Conservation (phyloP, 2,888 invertebrate genomes). For the Hirtodrosophila alboralis region DNA sequence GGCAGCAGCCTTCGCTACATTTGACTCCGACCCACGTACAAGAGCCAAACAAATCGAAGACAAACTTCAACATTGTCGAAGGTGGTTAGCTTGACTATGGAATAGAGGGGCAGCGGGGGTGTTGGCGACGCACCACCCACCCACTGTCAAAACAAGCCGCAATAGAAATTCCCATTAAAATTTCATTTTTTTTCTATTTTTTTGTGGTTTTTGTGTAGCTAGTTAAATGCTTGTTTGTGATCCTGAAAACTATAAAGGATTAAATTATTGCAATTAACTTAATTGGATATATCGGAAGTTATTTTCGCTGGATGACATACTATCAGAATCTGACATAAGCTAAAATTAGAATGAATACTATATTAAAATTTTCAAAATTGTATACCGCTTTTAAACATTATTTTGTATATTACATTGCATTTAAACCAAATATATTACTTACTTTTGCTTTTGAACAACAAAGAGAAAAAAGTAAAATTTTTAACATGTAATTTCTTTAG, state of each 20-base stretch:
- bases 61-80: constrained; percentile 64
- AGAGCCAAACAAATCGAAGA: constrained; percentile 73
- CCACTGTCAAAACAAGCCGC: constrained; percentile 12
- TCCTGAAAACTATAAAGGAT: not conserved
- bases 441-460: too few relatives aligned
- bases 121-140: constrained; percentile 40
- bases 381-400: too few relatives aligned
- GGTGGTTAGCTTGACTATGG: constrained; percentile 15
- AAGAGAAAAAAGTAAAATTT: too few relatives aligned
- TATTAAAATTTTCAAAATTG: too few relatives aligned
- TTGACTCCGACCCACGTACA: constrained; percentile 69
- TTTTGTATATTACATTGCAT: too few relatives aligned
- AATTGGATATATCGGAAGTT: too few relatives aligned
- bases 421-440: too few relatives aligned
- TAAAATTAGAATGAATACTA: too few relatives aligned
- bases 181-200: constrained; percentile 7
- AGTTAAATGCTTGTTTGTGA: not conserved
- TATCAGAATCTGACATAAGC: too few relatives aligned
- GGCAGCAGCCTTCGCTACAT: constrained; percentile 44
- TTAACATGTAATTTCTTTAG: too few relatives aligned
- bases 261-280: too few relatives aligned
- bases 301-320: too few relatives aligned
- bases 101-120: constrained; percentile 4
- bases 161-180: constrained; percentile 16
- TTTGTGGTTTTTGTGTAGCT: not conserved